Evolutionary conservation across 2,888 invertebrate genomes (phyloP), one percentile per base, ranked within the genome.

Genomic region (Drosophila imparisetae): DNA sequence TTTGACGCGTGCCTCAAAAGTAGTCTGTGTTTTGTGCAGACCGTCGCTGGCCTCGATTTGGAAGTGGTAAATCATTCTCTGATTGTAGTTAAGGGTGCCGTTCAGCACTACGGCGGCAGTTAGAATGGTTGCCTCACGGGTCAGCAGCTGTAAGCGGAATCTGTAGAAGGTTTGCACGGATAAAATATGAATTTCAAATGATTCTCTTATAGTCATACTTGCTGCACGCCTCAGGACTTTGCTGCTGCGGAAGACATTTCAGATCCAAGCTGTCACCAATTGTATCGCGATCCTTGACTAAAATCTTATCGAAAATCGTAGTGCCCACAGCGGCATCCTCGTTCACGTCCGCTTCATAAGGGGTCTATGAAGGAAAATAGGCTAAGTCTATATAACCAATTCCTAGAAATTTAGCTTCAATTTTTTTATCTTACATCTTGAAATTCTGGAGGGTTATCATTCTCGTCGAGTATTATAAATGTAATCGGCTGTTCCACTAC

Each of bases 401-500:
- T 11, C 21, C 0, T 21, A 21, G 4, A 29, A 21, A 36, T 3
- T 21, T 2, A 27, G 4, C 1, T 15, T 2, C 10, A 10, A 5
- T 55, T 60, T 55, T 57, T 7, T 6, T 4, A 13, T 36, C 76
- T 61, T 94, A 96, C 96, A 93, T 96, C 95, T 93, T 95, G 94
- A 93, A 97, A 97, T 66, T 94, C 94, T 10, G 98, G 98, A 38
- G 96, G 94, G 92, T 97, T 98, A 91, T 98, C 98, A 91, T 98
- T 98, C 88, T 97, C 97, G 90, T 98, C 98, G 13, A 96, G 93
- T 21, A 98, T 95, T 72, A 98, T 97, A 71, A 98, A 96, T 36
- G 96, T 96, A 52, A 97, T 96, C 5, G 96, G 96, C 11, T 96
- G 95, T 81, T 95, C 94, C 18, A 96, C 96, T 71, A 96, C 93